phyloP scores from a whole-genome alignment of 2,113 vertebrate species.

The Peucedramus taeniatus region DNA sequence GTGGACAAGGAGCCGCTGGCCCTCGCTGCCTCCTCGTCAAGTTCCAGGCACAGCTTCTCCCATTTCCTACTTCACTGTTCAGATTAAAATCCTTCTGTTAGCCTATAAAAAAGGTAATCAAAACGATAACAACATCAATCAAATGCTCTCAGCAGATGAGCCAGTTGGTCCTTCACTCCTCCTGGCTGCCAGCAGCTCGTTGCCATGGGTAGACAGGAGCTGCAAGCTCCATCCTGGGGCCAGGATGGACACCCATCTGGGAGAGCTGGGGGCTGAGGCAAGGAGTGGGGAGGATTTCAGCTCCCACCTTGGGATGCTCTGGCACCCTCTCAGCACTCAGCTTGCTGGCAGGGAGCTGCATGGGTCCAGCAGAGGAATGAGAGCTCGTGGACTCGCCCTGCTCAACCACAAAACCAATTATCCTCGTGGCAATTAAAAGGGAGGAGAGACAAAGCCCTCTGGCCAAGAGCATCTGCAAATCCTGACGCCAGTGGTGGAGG shows the following conservation, averaged over 20 bases:
- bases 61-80: neutral
- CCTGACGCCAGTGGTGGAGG: neutral
- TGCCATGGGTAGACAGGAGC: neutral
- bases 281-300: neutral
- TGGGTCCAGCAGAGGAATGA: neutral
- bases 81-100: slow-evolving; percentile 5
- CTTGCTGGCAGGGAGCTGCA: neutral
- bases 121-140: neutral
- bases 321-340: neutral
- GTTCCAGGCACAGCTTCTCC: neutral
- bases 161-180: neutral
- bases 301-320: neutral
- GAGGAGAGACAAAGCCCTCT: neutral
- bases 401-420: neutral
- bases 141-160: neutral
- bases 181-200: neutral
- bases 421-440: neutral
- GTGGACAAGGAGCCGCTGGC: neutral
- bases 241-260: neutral
- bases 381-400: neutral
- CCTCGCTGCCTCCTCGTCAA: fast-evolving
- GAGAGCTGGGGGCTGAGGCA: neutral
- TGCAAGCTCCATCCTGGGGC: neutral
- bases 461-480: neutral
- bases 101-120: neutral